Base-by-base conservation (phyloP, 2,888 invertebrate species). In the Phengaris arion region DNA sequence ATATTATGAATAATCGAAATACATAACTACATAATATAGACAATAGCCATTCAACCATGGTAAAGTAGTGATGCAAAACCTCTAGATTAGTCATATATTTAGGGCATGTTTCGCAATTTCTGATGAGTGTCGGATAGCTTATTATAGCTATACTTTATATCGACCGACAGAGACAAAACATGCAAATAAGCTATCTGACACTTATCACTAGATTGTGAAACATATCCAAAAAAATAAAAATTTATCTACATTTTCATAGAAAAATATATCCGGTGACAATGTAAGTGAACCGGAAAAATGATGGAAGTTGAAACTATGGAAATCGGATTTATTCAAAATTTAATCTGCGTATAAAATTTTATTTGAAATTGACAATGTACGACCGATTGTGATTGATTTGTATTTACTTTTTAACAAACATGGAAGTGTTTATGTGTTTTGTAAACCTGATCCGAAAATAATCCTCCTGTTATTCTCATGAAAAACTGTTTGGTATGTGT, bases 321-420 rank as follows among this genome's bases (percentile, higher is more conserved):
- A 64, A 45, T 64, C 64, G 13, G 64, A 64, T 64, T 64, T 64
- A 64, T 64, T 12, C 35, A 13, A 64, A 64, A 64, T 64, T 12
- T 64, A 9, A 45, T 64, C 64, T 64, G 45, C 35, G 10, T 35
- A 64, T 45, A 64, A 35, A 13, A 12, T 22, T 22, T 59, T 59
- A 64, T 45, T 35, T 35, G 12, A 12, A 12, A 35, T 64, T 64
- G 12, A 45, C 64, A 64, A 59, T 59, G 59, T 10, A 10, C 59
- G 22, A 22, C 10, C 59, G 9, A 59, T 22, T 59, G 64, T 13
- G 64, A 64, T 64, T 35, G 22, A 64, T 64, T 64, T 22, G 7
- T 57, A 15, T 57, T 59, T 59, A 22, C 22, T 22, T 22, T 35
- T 59, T 35, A 64, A 64, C 35, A 64, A 45, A 45, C 7, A 12